phyloP scores from a whole-genome alignment of 2,797 vertebrate species.

The Chanos chanos region DNA sequence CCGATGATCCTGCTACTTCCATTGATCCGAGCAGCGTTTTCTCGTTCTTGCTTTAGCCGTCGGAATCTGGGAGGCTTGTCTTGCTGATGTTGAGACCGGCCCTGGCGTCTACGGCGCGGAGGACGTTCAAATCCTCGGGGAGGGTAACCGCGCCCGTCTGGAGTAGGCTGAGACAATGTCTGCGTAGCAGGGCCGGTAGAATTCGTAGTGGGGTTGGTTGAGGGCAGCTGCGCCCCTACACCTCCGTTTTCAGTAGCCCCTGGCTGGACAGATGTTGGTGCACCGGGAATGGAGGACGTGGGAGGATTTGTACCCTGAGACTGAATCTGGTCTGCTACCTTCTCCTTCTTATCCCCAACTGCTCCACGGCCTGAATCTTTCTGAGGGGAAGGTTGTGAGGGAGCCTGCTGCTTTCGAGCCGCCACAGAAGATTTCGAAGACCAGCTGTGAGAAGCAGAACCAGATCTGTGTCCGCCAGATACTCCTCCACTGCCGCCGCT shows the following conservation, averaged over 20 bases:
- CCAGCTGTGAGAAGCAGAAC: constrained; percentile 57
- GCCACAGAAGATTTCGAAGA: constrained; percentile 59
- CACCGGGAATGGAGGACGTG: constrained; percentile 46
- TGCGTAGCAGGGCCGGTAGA: constrained; percentile 51
- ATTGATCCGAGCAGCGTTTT: constrained; percentile 82
- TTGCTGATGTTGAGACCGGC: constrained; percentile 88
- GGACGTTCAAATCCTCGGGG: constrained; percentile 75
- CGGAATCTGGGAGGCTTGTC: constrained; percentile 92
- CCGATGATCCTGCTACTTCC: constrained; percentile 67
- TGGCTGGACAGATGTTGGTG: constrained; percentile 46
- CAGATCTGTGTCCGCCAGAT: constrained; percentile 59
- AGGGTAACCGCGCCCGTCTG: constrained; percentile 55
- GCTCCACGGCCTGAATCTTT: constrained; percentile 66
- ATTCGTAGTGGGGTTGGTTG: constrained; percentile 52
- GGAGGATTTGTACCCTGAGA: constrained; percentile 55
- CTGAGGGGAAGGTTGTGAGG: constrained; percentile 52
- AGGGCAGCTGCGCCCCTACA: constrained; percentile 48
- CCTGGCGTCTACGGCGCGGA: constrained; percentile 77
- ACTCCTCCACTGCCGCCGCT: constrained; percentile 58
- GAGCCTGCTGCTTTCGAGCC: constrained; percentile 64
- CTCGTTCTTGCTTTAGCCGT: constrained; percentile 83
- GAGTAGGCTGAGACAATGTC: constrained; percentile 42
- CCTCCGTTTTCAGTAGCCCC: constrained; percentile 67
- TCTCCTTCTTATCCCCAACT: constrained; percentile 71
- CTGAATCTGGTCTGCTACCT: constrained; percentile 57